Conservation (phyloP, 1,140 invertebrate species). For the Cheumatopsyche charites region DNA sequence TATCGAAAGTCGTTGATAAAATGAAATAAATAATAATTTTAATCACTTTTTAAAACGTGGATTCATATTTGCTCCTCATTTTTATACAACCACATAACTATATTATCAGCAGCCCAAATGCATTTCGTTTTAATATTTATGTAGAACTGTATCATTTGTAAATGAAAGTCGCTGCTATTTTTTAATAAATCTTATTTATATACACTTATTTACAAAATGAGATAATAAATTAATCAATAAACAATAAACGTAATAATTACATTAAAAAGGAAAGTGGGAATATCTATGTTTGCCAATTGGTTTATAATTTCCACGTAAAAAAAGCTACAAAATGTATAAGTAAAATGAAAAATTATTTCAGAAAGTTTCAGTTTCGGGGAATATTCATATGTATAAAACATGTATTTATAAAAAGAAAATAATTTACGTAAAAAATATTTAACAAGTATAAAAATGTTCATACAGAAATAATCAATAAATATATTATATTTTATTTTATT, state of each 20-base stretch:
- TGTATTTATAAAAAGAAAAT: conserved; percentile 12
- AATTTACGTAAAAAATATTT: conserved; percentile 14
- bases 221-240: conserved; percentile 3
- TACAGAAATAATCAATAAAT: background rate
- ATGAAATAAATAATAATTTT: too few relatives aligned
- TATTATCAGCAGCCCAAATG: too few relatives aligned
- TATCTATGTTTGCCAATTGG: background rate
- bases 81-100: too few relatives aligned
- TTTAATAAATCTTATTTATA: conserved; percentile 26
- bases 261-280: background rate
- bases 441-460: conserved; percentile 13
- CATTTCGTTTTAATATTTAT: too few relatives aligned
- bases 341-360: too few relatives aligned
- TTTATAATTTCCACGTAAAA: background rate
- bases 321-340: background rate
- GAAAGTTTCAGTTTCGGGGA: background rate
- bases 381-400: background rate
- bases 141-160: too few relatives aligned
- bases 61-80: too few relatives aligned
- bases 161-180: background rate
- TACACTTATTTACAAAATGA: conserved; percentile 24
- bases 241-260: too few relatives aligned
- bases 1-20: too few relatives aligned
- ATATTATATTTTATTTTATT: background rate
- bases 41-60: too few relatives aligned